These are phyloP conservation scores for Colaptes auratus DNA, from an alignment of 2,113 vertebrate species.

Conservation along the genomic window DNA sequence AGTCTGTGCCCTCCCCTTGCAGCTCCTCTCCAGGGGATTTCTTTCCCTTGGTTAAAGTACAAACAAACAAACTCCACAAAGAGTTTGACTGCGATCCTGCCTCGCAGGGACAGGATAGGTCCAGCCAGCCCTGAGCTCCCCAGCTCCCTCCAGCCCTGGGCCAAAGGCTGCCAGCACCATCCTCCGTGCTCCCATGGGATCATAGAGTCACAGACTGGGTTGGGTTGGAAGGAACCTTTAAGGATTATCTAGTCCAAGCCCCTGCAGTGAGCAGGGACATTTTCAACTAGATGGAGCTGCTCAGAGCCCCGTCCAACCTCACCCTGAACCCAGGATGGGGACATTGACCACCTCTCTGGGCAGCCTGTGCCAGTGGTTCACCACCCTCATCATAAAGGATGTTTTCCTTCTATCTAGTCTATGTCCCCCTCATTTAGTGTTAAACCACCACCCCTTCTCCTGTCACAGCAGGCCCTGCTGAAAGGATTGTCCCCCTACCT, in stretches of 20 bases:
- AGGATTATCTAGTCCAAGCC: not conserved
- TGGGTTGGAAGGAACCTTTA: not conserved
- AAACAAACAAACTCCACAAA: conserved; percentile 47
- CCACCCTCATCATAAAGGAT: not conserved
- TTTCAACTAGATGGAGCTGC: not conserved
- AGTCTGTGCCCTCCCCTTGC: conserved; percentile 7
- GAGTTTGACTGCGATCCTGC: not conserved
- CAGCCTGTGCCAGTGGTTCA: not conserved
- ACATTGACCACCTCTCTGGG: not conserved
- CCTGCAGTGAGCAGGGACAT: not conserved
- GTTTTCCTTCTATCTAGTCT: not conserved
- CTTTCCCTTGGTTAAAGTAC: conserved; percentile 34
- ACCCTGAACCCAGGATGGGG: not conserved
- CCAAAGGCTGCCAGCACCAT: not conserved
- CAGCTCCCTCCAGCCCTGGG: conserved; percentile 10
- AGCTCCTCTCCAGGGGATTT: conserved; percentile 46
- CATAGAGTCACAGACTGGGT: not conserved
- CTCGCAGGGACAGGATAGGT: not conserved
- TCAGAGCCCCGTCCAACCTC: not conserved
- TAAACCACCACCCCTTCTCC: not conserved
- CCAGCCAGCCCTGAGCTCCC: not conserved
- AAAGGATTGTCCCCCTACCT: not conserved
- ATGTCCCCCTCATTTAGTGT: not conserved
- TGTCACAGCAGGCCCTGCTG: not conserved
- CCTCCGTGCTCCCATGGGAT: rapidly evolving